Conservation (phyloP, 1,140 invertebrate genomes). For the Zaprionus capensis region DNA sequence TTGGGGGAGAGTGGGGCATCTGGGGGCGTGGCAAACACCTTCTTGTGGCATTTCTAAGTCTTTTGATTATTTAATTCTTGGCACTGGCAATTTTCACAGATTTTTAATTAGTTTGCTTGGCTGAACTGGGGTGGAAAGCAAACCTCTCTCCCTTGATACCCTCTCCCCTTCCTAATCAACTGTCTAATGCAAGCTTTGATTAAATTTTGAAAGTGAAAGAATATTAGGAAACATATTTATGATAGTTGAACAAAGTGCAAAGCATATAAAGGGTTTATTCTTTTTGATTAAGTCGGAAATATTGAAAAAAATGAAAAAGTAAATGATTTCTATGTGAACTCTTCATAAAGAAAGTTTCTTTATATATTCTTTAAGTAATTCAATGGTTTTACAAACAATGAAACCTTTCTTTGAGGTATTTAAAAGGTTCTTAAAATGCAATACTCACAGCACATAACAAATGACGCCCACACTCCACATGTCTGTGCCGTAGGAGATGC, state of each 20-base stretch:
- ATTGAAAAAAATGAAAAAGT: background rate
- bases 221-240: slow-evolving; percentile 12
- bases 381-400: too few species aligned
- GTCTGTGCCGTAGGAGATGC: slow-evolving; percentile 96
- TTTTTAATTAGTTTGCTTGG: slow-evolving; percentile 70
- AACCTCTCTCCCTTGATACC: background rate
- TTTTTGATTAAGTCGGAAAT: background rate
- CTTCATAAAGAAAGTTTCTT: too few species aligned
- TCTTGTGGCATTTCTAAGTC: slow-evolving; percentile 23
- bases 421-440: too few species aligned
- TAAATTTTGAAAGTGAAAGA: slow-evolving; percentile 36
- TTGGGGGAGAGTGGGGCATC: background rate
- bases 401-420: too few species aligned
- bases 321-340: background rate
- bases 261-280: background rate
- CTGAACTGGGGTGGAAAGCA: background rate
- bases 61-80: slow-evolving; percentile 72
- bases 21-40: slow-evolving; percentile 20
- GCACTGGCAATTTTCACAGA: slow-evolving; percentile 48
- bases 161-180: background rate
- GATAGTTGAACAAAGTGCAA: background rate
- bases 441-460: slow-evolving; percentile 99
- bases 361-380: too few species aligned
- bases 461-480: slow-evolving; percentile 99
- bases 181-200: slow-evolving; percentile 17